Base-by-base conservation (phyloP, 2,797 vertebrate species). In the Gambelia wislizenii region DNA sequence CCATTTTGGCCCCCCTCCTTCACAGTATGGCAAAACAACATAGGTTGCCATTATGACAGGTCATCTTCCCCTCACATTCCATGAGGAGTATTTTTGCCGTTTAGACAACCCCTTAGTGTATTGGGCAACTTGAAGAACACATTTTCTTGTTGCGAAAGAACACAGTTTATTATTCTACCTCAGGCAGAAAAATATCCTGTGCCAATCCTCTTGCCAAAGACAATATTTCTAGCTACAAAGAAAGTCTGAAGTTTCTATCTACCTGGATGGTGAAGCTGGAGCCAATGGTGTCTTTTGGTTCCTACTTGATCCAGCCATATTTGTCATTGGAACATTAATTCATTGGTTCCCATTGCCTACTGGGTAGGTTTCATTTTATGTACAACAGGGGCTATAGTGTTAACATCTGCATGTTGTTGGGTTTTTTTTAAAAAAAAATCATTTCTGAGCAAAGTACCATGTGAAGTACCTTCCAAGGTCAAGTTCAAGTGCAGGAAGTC, bases 401-500 rank as follows among this genome's bases (percentile, higher is more conserved):
- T 85, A 93, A n/a, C 79, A 89, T 88, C 83, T 92, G 1, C 86
- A 78, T 89, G n/a, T n/a, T n/a, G n/a, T n/a, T n/a, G n/a, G n/a
- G n/a, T 89, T 94, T 93, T 87, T 88, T 92, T 76, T 69, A 87
- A 89, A 84, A 92, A 67, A 84, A 91, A 61, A 25, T 94, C 92
- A 90, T 70, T 93, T 94, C 87, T 25, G 72, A 93, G 82, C 80
- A 83, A 90, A 90, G 84, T 72, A 88, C 70, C 25, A 42, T 56
- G 36, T 56, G 39, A 87, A 90, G 69, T 91, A 88, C 77, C 83
- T 92, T 94, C 88, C 92, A 95, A 96, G 92, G 94, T 95, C 92
- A 93, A 92, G 90, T 91, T 92, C 94, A 95, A 92, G 91, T 87
- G 93, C 88, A 93, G 90, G 86, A 92, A 93, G 92, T 94, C 95